Conservation (phyloP, 2,797 vertebrate genomes). For the Meriones psammophilus region DNA sequence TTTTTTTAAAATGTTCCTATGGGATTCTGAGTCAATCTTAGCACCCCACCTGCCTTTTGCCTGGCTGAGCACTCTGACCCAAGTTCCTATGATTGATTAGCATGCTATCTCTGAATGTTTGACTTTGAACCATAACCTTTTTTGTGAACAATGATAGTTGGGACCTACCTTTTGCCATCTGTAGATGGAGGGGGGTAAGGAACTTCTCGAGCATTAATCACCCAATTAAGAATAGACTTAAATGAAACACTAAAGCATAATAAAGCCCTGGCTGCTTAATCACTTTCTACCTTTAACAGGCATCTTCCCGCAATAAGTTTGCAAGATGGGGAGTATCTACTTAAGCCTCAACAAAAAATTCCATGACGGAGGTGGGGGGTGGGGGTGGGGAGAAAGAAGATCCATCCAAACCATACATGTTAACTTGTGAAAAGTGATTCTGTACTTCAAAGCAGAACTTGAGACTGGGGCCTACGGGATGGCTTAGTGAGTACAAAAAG, state of each 20-base stretch:
- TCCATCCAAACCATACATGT: slow-evolving; percentile 43
- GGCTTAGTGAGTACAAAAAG: not conserved
- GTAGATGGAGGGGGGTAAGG: slow-evolving; percentile 88
- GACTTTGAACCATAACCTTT: slow-evolving; percentile 93
- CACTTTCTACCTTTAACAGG: slow-evolving; percentile 87
- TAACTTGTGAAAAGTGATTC: slow-evolving; percentile 70
- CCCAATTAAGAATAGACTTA: slow-evolving; percentile 90
- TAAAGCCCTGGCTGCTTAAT: slow-evolving; percentile 89
- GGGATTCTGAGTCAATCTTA: slow-evolving; percentile 77
- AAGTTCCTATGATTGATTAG: slow-evolving; percentile 91
- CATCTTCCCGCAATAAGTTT: slow-evolving; percentile 85
- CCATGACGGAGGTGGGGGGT: not conserved
- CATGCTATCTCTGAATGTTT: slow-evolving; percentile 90
- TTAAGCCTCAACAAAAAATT: slow-evolving; percentile 75
- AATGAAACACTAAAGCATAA: slow-evolving; percentile 90
- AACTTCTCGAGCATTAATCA: slow-evolving; percentile 89
- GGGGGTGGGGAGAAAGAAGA: slow-evolving; percentile 32
- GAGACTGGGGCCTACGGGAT: not conserved
- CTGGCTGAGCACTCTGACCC: slow-evolving; percentile 89
- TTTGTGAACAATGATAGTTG: slow-evolving; percentile 88
- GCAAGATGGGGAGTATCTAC: slow-evolving; percentile 78
- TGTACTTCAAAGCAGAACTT: slow-evolving; percentile 49
- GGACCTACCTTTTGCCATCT: slow-evolving; percentile 91
- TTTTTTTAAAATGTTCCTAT: slow-evolving; percentile 60
- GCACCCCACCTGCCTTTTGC: slow-evolving; percentile 88